Conservation (phyloP, 2,888 invertebrate genomes). For the Diploptera punctata region DNA sequence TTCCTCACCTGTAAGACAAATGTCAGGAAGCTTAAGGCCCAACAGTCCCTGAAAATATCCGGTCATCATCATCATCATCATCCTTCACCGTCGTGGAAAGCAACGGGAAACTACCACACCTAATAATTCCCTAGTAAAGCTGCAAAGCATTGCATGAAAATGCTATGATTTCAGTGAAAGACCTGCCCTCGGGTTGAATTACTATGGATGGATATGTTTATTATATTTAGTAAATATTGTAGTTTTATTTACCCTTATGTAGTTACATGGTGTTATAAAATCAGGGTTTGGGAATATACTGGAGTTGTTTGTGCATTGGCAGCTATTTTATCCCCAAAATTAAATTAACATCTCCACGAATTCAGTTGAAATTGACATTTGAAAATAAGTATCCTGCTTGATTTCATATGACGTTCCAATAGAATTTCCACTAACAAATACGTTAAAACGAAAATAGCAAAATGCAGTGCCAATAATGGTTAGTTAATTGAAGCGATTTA, state of each 20-base stretch:
- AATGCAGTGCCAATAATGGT: background rate
- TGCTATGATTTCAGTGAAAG: no score
- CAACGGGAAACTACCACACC: no score
- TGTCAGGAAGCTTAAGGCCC: no score
- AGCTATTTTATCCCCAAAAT: constrained; percentile 12
- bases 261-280: no score
- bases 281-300: background rate
- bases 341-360: constrained; percentile 17
- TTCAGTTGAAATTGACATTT: constrained; percentile 12
- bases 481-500: background rate
- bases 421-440: background rate
- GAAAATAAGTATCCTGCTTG: background rate
- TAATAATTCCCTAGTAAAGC: no score
- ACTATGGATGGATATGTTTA: no score
- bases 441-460: background rate
- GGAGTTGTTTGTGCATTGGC: background rate
- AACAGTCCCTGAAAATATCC: no score
- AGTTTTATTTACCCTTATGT: background rate
- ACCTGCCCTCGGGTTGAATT: no score
- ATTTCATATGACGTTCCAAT: constrained; percentile 1
- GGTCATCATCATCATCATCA: no score
- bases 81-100: no score
- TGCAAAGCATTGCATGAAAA: no score
- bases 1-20: no score
- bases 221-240: background rate